These are phyloP conservation scores for Enteromius radiatus DNA, from an alignment of 2,797 vertebrate species.

Conservation along the genomic window DNA sequence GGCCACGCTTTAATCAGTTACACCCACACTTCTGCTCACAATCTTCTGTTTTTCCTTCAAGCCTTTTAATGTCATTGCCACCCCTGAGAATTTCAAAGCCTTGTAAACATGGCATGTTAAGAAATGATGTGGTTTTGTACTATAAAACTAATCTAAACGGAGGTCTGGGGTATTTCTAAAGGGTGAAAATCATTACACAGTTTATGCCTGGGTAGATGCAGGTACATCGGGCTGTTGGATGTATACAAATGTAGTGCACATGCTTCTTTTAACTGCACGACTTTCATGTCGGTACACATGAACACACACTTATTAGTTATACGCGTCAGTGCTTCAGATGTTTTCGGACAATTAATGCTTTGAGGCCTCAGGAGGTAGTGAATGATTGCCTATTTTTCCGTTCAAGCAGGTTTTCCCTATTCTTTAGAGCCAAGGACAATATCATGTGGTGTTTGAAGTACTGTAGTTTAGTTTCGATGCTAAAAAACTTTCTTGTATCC, in stretches of 20 bases:
- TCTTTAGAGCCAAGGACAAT: conserved; percentile 59
- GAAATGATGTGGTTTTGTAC: background rate
- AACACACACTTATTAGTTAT: conserved; percentile 70
- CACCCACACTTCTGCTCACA: conserved; percentile 75
- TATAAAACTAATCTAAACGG: background rate
- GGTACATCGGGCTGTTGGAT: conserved; percentile 53
- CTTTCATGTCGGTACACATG: conserved; percentile 72
- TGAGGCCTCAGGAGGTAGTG: conserved; percentile 73
- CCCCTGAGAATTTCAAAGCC: conserved; percentile 4
- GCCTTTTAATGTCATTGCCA: conserved; percentile 53
- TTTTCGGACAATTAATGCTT: conserved; percentile 70
- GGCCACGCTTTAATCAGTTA: conserved; percentile 77
- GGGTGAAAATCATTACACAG: conserved; percentile 33
- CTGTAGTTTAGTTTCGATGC: background rate
- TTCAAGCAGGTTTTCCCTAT: conserved; percentile 68
- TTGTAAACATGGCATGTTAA: background rate
- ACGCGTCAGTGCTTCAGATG: conserved; percentile 69
- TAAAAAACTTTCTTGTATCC: background rate
- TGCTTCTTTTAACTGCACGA: conserved; percentile 61
- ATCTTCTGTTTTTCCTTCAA: conserved; percentile 65
- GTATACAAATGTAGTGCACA: conserved; percentile 72
- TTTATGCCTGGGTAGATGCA: conserved; percentile 41
- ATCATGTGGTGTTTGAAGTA: conserved; percentile 44
- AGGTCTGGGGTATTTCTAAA: background rate
- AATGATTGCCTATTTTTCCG: conserved; percentile 80